A percentile compares a stretch with the other conserved stretches of the same genome.
Conservation (phyloP, 2,888 invertebrate genomes). For the Euplagia quadripunctaria region DNA sequence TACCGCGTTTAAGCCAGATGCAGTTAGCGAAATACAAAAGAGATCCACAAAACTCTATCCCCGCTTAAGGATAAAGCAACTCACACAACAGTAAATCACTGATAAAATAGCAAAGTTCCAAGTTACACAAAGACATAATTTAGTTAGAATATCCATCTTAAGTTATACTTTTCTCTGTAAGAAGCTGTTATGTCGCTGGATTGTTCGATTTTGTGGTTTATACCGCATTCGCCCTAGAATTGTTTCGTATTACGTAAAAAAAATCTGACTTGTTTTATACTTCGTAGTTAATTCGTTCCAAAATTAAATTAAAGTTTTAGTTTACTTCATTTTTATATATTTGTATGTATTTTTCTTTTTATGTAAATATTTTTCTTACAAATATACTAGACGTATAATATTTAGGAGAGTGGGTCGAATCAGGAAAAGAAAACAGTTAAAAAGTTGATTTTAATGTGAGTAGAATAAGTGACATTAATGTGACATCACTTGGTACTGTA, state of each 20-base stretch:
- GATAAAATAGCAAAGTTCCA: neutral
- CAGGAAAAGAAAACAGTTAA: too few species aligned
- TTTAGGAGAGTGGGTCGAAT: neutral
- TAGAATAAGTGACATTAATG: neutral
- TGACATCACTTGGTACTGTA: neutral
- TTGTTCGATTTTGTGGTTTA: too few species aligned
- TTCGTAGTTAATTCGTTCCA: too few species aligned
- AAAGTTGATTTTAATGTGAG: neutral
- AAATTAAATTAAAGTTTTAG: neutral
- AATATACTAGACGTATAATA: neutral
- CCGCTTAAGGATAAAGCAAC: neutral
- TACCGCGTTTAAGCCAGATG: neutral
- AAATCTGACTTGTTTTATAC: too few species aligned
- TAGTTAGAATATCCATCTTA: neutral
- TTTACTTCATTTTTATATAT: neutral
- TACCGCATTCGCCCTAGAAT: too few species aligned
- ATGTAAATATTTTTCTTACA: neutral
- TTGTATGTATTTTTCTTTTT: neutral
- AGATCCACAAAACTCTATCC: neutral
- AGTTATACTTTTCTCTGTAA: too few species aligned
- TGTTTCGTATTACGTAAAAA: neutral
- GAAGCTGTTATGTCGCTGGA: too few species aligned
- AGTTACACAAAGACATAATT: neutral
- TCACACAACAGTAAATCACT: neutral
- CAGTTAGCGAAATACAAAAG: neutral